Percentiles rank a stretch among this genome's conserved stretches.
Evolutionary conservation across 1,140 invertebrate species (phyloP).

Genomic region (Pseudomyrmex sp.): DNA sequence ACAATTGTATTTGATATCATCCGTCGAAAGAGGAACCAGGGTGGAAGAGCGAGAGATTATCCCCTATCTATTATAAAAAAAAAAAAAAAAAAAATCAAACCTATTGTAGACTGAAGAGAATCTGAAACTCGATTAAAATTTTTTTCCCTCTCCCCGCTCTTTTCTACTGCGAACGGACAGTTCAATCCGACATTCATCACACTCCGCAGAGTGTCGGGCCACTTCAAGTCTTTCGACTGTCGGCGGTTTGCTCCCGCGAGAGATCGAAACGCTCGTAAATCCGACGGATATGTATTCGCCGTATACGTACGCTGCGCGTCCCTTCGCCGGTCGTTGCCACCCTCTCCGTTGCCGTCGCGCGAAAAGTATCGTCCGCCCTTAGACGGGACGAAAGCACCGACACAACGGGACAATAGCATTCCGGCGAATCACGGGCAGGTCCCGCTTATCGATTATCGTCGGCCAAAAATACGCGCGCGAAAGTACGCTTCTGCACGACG

Average conservation of each 20-base stretch:
- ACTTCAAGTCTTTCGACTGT: conserved; percentile 6
- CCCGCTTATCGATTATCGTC: conserved; percentile 68
- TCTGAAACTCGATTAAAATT: conserved; percentile 30
- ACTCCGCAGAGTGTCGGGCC: background rate
- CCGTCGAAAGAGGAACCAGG: too few species aligned
- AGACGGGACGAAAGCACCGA: background rate
- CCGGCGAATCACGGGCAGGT: background rate
- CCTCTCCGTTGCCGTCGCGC: background rate
- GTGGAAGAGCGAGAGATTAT: conserved; percentile 11
- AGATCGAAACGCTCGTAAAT: conserved; percentile 53
- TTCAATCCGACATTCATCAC: conserved; percentile 16
- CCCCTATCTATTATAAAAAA: background rate
- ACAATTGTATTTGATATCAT: conserved; percentile 19
- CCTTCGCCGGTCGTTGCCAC: conserved; percentile 20
- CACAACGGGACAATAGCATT: conserved; percentile 44
- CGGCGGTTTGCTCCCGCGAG: conserved; percentile 24
- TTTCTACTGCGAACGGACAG: background rate
- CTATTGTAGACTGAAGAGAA: background rate
- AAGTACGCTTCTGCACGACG: conserved; percentile 51
- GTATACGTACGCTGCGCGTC: conserved; percentile 2
- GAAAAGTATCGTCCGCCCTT: conserved; percentile 51
- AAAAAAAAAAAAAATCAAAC: background rate
- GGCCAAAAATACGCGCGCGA: conserved; percentile 67
- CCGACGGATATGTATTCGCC: conserved; percentile 18
- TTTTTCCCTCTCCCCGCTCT: background rate